A percentile compares a stretch with the other conserved stretches of the same genome.
Conservation (phyloP, 2,113 vertebrate species). For the Anoura caudifer region DNA sequence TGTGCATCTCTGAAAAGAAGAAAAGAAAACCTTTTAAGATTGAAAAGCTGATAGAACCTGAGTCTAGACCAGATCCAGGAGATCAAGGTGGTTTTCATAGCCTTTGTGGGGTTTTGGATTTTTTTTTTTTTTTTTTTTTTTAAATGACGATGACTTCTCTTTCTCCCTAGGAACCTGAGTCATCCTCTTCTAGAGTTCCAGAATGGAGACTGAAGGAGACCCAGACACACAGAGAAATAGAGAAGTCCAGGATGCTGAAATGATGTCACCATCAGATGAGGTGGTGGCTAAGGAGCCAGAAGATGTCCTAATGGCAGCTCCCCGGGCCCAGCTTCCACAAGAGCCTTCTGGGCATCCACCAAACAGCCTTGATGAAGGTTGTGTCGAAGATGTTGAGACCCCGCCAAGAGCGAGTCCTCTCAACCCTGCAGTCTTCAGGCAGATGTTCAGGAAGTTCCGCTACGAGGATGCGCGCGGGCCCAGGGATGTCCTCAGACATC, state of each 20-base stretch:
- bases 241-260: not conserved
- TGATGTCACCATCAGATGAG: not conserved
- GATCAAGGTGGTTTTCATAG: not conserved
- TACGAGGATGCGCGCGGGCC: constrained; percentile 8
- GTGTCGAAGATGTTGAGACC: not conserved
- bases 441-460: constrained; percentile 41
- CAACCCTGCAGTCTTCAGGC: not conserved
- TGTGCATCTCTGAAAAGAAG: not conserved
- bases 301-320: not conserved
- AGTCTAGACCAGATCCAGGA: not conserved
- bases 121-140: not conserved
- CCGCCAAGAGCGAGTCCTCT: not conserved
- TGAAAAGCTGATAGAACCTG: not conserved
- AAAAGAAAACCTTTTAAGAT: not conserved
- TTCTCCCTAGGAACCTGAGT: not conserved
- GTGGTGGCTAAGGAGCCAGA: not conserved
- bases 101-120: not conserved
- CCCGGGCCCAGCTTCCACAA: not conserved
- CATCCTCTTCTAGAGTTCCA: not conserved
- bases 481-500: not conserved
- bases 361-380: not conserved
- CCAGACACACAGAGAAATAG: not conserved
- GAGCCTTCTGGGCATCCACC: not conserved
- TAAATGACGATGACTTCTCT: not conserved
- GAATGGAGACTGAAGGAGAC: not conserved